Evolutionary conservation across 1,140 invertebrate species (phyloP), one percentile per base, ranked within the genome.

Genomic region (Drosophila burlai): DNA sequence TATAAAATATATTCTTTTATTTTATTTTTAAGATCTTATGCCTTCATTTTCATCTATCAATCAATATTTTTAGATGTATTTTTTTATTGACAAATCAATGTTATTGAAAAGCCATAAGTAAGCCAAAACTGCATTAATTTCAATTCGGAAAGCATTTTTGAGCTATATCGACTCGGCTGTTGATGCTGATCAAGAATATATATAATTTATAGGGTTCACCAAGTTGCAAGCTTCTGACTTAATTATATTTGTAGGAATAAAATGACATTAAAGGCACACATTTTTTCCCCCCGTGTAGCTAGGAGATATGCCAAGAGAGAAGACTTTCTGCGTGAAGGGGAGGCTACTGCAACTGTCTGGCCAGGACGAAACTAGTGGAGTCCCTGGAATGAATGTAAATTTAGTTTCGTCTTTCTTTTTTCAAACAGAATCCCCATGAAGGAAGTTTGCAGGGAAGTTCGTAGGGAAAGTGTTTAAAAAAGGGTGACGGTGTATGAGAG

Each of bases 401-500:
- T 55, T 62, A 62, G 47, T 62, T 57, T 40, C 54, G 54, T 11
- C 31, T 8, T 62, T 52, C 21, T 26, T 38, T 26, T 21, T 34
- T 26, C 21, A 38, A 55, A 26, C 21, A 26, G 21, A 43, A 42
- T 58, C 21, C n/a, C 61, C 29, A 55, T 31, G 61, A 36, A 34
- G 54, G 29, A 46, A 63, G 36, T 26, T 66, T 67, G 29, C 5
- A 47, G 34, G 21, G 62, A 67, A 46, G 58, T 67, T 67, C 24
- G 40, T n/a, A 67, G 31, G 64, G 64, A 67, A 67, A 67, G 64
- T 67, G 64, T 67, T 67, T 66, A 29, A 46, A 36, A 36, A 62
- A 47, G 31, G 31, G 43, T 18, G 15, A 50, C 1, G 10, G 15
- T 4, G 15, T 11, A n/a, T 4, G 10, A 10, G 26, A 1, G 26